Evolutionary conservation across 2,113 vertebrate species (phyloP).

Genomic region (Osmerus eperlanus): DNA sequence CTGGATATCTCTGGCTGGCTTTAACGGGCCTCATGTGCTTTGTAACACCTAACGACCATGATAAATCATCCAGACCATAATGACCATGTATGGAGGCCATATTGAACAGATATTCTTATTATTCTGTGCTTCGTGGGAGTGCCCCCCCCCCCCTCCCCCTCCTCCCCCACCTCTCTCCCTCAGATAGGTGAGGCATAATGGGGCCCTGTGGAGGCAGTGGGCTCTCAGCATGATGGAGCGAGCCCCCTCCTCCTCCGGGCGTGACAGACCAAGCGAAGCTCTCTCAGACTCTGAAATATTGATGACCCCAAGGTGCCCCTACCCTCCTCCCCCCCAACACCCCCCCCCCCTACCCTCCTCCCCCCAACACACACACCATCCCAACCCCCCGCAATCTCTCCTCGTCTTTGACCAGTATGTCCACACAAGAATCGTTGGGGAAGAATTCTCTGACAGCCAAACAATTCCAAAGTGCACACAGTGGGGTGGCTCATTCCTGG

Average conservation of each 20-base stretch:
- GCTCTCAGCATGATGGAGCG: conserved; percentile 24
- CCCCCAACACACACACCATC: no score
- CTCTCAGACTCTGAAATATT: conserved; percentile 38
- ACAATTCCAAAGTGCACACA: no score
- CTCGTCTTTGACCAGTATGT: no score
- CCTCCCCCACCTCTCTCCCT: background rate
- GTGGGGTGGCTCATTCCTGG: no score
- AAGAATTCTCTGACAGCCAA: no score
- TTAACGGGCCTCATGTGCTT: background rate
- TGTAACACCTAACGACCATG: background rate
- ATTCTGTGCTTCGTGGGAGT: background rate
- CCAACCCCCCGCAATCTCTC: no score
- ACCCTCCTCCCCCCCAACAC: no score
- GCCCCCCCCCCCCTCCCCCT: background rate
- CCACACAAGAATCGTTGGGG: no score
- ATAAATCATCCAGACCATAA: conserved; percentile 14
- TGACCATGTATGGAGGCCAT: background rate
- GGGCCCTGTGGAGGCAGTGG: conserved; percentile 18
- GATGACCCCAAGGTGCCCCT: conserved; percentile 30
- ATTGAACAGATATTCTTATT: background rate
- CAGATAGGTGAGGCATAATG: conserved; percentile 21
- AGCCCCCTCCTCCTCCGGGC: background rate
- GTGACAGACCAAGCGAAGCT: background rate
- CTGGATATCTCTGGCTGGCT: background rate
- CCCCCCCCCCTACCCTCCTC: background rate